Evolutionary conservation across 2,888 invertebrate genomes (phyloP).

Genomic region (Diachrysia chrysitis): DNA sequence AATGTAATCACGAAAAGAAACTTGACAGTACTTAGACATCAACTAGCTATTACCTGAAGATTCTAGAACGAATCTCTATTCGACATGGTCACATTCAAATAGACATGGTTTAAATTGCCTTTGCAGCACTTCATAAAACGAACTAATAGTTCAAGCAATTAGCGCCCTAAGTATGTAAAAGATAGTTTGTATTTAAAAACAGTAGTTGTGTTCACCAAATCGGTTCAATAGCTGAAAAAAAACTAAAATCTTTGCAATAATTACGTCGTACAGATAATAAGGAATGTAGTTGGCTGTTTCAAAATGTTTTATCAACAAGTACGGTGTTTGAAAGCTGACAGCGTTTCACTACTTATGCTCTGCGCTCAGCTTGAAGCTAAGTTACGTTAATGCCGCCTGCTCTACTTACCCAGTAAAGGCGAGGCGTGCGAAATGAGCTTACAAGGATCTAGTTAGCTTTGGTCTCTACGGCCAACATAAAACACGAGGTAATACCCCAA

Average conservation of each 20-base stretch:
- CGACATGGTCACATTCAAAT: slow-evolving; percentile 53
- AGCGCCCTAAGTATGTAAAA: slow-evolving; percentile 27
- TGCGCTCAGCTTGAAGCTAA: slow-evolving; percentile 24
- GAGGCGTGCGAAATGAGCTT: slow-evolving; percentile 11
- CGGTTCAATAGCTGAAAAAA: neutral
- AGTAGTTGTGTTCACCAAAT: neutral
- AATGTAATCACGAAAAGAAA: neutral
- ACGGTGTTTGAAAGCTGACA: slow-evolving; percentile 26
- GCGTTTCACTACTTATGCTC: slow-evolving; percentile 32
- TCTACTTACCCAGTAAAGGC: slow-evolving; percentile 28
- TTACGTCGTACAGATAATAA: slow-evolving; percentile 19
- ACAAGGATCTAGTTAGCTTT: slow-evolving; percentile 17
- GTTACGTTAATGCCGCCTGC: slow-evolving; percentile 20
- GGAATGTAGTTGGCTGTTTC: slow-evolving; percentile 30
- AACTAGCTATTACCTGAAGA: slow-evolving; percentile 42
- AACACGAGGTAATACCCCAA: slow-evolving; percentile 17
- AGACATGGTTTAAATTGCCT: slow-evolving; percentile 46
- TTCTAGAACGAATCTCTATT: slow-evolving; percentile 56
- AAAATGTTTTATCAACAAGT: slow-evolving; percentile 22
- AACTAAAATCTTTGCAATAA: neutral
- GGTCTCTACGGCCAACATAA: slow-evolving; percentile 11
- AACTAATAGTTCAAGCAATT: slow-evolving; percentile 45
- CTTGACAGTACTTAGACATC: slow-evolving; percentile 11
- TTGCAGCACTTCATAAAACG: slow-evolving; percentile 42
- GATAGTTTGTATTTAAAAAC: neutral